Conservation (phyloP, 2,797 vertebrate genomes). For the Amniataba percoides region DNA sequence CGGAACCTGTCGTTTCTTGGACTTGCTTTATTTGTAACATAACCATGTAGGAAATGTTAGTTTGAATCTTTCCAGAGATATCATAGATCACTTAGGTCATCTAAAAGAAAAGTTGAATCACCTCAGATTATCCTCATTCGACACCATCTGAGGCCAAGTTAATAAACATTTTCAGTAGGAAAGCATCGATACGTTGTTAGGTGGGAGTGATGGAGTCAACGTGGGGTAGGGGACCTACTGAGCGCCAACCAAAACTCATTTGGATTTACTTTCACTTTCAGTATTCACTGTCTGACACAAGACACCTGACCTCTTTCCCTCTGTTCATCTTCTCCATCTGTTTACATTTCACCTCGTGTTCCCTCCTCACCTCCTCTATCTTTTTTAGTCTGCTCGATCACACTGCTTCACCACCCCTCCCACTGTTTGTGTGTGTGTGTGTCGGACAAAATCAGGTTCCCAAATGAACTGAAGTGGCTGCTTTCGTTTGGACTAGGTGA, state of each 20-base stretch:
- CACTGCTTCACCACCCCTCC: not conserved
- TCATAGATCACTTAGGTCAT: not conserved
- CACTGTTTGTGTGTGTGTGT: not conserved
- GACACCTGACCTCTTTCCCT: constrained; percentile 12
- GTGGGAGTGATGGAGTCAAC: constrained; percentile 34
- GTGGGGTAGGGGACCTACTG: not conserved
- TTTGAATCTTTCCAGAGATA: not conserved
- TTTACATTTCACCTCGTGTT: constrained; percentile 19
- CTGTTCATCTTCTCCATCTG: not conserved
- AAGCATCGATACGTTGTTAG: constrained; percentile 14
- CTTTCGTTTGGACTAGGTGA: not conserved
- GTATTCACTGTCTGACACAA: constrained; percentile 6
- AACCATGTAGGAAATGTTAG: not conserved
- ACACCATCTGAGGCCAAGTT: constrained; percentile 7
- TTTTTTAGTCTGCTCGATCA: not conserved
- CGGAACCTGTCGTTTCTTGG: not conserved
- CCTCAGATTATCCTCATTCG: constrained; percentile 5
- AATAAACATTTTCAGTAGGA: not conserved
- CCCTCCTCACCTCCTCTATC: not conserved
- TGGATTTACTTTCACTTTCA: constrained; percentile 29
- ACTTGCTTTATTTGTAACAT: not conserved
- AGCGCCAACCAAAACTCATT: constrained; percentile 21
- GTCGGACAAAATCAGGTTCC: not conserved
- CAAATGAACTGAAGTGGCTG: not conserved
- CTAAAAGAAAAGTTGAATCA: not conserved